Evolutionary conservation across 2,888 invertebrate genomes (phyloP).

Genomic region (Heliconius aoede): DNA sequence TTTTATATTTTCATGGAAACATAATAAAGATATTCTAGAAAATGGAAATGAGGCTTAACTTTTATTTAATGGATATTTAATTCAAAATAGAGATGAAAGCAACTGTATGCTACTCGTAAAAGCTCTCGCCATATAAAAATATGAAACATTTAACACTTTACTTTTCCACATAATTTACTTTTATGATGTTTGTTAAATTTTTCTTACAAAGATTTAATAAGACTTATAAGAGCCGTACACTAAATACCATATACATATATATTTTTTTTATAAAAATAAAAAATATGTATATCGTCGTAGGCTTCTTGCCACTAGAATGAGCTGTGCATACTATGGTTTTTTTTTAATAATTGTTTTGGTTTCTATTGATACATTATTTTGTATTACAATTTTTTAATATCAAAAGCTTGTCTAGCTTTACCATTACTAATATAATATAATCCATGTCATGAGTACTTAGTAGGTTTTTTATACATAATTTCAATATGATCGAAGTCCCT

Average conservation of each 20-base stretch:
- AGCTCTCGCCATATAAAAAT: slow-evolving; percentile 1
- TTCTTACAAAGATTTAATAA: slow-evolving; percentile 8
- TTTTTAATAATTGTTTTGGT: too few relatives aligned
- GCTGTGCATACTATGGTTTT: too few relatives aligned
- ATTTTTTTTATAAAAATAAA: too few relatives aligned
- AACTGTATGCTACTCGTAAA: slow-evolving; percentile 2
- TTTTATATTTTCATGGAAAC: not conserved
- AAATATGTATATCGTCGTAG: too few relatives aligned
- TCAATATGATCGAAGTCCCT: slow-evolving; percentile 29
- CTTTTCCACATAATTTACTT: slow-evolving; percentile 15
- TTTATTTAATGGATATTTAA: slow-evolving; percentile 8
- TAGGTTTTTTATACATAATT: slow-evolving; percentile 1
- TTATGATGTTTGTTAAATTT: slow-evolving; percentile 1
- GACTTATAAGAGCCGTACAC: not conserved
- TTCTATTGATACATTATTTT: too few relatives aligned
- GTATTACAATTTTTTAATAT: not conserved
- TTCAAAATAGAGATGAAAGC: not conserved
- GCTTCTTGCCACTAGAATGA: not conserved
- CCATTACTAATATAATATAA: not conserved
- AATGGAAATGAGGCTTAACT: not conserved
- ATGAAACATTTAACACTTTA: slow-evolving; percentile 6
- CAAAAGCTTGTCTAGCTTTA: not conserved
- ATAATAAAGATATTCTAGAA: not conserved
- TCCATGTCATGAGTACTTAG: slow-evolving; percentile 12
- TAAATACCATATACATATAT: not conserved